Evolutionary conservation across 2,113 vertebrate genomes (phyloP).

Genomic region (Neodontobutis hainanensis): DNA sequence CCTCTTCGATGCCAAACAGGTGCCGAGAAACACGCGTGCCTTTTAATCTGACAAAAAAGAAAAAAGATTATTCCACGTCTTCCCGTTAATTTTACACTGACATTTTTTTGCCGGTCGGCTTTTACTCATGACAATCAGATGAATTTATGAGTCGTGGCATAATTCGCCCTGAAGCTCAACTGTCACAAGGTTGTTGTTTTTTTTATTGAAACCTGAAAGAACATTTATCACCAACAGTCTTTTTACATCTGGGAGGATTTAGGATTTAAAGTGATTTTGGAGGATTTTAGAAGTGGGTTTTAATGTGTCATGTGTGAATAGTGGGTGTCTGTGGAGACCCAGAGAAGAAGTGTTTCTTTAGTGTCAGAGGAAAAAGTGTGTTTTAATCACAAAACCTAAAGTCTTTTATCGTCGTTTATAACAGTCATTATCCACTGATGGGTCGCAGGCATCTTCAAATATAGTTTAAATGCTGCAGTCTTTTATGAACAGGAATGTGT

Average conservation of each 20-base stretch:
- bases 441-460: too few species aligned
- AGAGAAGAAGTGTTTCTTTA: too few species aligned
- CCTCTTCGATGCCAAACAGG: constrained; percentile 80
- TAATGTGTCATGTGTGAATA: neutral
- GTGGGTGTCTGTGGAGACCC: too few species aligned
- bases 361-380: too few species aligned
- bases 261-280: neutral
- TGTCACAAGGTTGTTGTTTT: neutral
- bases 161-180: neutral
- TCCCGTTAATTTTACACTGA: constrained; percentile 35
- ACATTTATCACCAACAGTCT: neutral
- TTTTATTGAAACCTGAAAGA: neutral
- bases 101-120: constrained; percentile 5
- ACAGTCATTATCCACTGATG: too few species aligned
- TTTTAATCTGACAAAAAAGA: constrained; percentile 71
- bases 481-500: too few species aligned
- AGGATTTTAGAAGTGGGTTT: neutral
- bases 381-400: too few species aligned
- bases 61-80: constrained; percentile 12
- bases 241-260: neutral
- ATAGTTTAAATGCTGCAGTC: too few species aligned
- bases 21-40: constrained; percentile 48
- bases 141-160: neutral
- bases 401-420: too few species aligned
- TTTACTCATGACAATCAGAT: constrained; percentile 61